Conservation (phyloP, 2,113 vertebrate genomes). For the Mormyrus lacerda region DNA sequence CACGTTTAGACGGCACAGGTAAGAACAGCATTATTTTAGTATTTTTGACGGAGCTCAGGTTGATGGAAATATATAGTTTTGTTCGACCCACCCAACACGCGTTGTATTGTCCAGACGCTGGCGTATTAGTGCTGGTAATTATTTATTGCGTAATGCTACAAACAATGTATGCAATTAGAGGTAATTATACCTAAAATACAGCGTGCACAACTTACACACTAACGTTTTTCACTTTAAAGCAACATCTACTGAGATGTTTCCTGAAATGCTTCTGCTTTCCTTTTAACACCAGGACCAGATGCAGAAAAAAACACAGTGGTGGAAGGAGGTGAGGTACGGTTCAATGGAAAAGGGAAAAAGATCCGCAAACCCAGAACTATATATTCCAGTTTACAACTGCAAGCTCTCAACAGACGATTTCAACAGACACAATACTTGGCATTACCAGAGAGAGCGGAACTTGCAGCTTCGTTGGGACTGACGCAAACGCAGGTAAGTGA, state of each 20-base stretch:
- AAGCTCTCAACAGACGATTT: slow-evolving; percentile 94
- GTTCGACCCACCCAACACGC: slow-evolving; percentile 45
- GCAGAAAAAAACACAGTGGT: slow-evolving; percentile 96
- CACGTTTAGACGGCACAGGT: slow-evolving; percentile 93
- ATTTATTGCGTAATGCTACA: slow-evolving; percentile 99
- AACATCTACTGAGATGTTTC: slow-evolving; percentile 54
- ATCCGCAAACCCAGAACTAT: slow-evolving; percentile 98
- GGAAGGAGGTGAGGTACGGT: slow-evolving; percentile 95
- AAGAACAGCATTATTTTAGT: slow-evolving; percentile 43
- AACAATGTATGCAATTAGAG: slow-evolving; percentile 99
- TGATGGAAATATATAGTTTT: slow-evolving; percentile 42
- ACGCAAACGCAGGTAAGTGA: slow-evolving; percentile 92
- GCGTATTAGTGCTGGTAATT: slow-evolving; percentile 94
- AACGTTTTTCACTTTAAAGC: slow-evolving; percentile 63
- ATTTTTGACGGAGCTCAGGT: slow-evolving; percentile 34
- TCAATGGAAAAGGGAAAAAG: slow-evolving; percentile 98
- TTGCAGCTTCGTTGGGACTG: slow-evolving; percentile 93
- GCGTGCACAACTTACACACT: slow-evolving; percentile 76
- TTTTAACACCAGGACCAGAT: slow-evolving; percentile 59
- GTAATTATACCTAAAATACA: slow-evolving; percentile 98
- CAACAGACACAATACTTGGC: slow-evolving; percentile 98
- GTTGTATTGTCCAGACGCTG: slow-evolving; percentile 78
- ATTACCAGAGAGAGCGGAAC: slow-evolving; percentile 92
- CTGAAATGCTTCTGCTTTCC: slow-evolving; percentile 5
- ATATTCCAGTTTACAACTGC: slow-evolving; percentile 97